A percentile compares a stretch with the other conserved stretches of the same genome.
Evolutionary conservation across 2,888 invertebrate genomes (phyloP).

Genomic region (Diogma glabrata): DNA sequence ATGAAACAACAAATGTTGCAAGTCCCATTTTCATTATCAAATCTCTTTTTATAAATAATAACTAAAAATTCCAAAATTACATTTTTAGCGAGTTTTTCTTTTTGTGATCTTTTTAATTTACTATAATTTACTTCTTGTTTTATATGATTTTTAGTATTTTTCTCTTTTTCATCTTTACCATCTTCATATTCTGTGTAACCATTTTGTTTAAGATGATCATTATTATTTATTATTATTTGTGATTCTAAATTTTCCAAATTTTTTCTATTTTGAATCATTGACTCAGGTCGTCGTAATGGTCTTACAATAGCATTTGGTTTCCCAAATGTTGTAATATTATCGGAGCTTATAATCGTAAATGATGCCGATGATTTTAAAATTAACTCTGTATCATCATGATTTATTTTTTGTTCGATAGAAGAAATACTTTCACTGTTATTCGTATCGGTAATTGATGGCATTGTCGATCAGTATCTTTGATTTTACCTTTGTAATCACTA

Average conservation of each 20-base stretch:
- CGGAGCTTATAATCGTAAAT: conserved; percentile 31
- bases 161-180: conserved; percentile 8
- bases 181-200: background rate
- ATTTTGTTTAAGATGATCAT: background rate
- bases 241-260: conserved; percentile 4
- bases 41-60: no score
- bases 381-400: no score
- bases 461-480: no score
- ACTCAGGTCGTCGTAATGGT: conserved; percentile 37
- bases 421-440: no score
- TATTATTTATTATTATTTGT: background rate
- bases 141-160: conserved; percentile 15
- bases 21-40: no score
- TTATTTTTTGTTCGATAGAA: no score
- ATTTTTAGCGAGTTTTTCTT: conserved; percentile 33
- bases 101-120: conserved; percentile 56
- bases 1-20: no score
- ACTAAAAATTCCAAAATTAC: no score
- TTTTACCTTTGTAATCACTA: no score
- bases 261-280: conserved; percentile 8
- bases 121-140: conserved; percentile 38
- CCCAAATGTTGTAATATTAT: conserved; percentile 12
- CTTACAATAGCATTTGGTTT: conserved; percentile 46
- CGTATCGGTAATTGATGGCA: no score
- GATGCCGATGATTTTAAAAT: conserved; percentile 28